Base-by-base conservation (phyloP, 1,140 invertebrate species). In the Patella vulgata region DNA sequence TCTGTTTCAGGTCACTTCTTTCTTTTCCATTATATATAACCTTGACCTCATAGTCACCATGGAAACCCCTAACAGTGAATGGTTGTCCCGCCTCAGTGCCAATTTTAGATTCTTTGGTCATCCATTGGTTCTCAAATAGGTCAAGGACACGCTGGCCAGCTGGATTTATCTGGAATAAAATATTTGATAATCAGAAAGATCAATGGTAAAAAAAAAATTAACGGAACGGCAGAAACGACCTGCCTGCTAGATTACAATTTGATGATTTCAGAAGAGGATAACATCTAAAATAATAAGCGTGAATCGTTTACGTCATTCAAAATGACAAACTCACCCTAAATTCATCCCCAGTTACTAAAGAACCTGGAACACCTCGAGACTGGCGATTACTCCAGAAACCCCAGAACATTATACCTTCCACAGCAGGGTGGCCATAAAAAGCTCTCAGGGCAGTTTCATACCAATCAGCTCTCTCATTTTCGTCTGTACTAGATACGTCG, bases 361-460 rank as follows among this genome's bases (percentile, higher is more conserved):
- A 23, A 0, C 36, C n/a, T 14, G 47, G 27, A 3, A 36, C 40
- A 3, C 51, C 50, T 12, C 21, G 40, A 25, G 25, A 52, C n/a
- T 54, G 19, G 12, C n/a, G 19, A 17, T 46, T 17, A 30, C 51
- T 52, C 59, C 59, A 62, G 47, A 62, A 69, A 12, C 63, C 67
- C 67, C 63, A 69, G 44, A 69, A 39, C 53, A 69, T 27, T 19
- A 69, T 54, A 5, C 67, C 67, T 21, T 61, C 57, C 25, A 69
- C 67, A 30, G 21, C 42, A 17, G 50, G 56, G 27, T 66, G 67
- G n/a, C 56, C 42, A 43, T 50, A 69, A 19, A 61, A 47, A 6
- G 47, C n/a, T 17, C 58, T 36, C 19, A 66, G 59, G 1, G 44
- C 63, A 2, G 23, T 27, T 52, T 66, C 63, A 39, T 66, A 66